Evolutionary conservation across 2,797 vertebrate genomes (phyloP).

Genomic region (Trichosurus vulpecula): DNA sequence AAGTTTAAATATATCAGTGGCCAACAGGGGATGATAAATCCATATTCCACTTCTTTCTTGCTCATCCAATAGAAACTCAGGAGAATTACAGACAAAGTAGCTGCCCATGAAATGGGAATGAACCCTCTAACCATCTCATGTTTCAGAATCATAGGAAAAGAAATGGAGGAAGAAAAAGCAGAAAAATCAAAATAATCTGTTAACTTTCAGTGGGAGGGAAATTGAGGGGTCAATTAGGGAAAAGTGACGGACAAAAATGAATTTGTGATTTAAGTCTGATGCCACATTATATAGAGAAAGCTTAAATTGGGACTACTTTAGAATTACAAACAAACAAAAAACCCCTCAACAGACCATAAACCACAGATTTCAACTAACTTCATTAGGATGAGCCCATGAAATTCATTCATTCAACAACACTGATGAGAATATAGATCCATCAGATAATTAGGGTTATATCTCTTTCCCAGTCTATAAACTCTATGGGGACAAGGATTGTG

Average conservation of each 20-base stretch:
- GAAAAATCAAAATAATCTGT: neutral
- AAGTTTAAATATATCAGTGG: constrained; percentile 1
- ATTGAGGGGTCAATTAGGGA: neutral
- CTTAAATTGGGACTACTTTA: neutral
- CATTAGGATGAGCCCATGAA: neutral
- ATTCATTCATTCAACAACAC: neutral
- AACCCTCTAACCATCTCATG: neutral
- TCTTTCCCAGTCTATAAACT: neutral
- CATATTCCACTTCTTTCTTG: neutral
- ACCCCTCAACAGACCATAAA: neutral
- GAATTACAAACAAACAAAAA: neutral
- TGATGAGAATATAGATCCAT: neutral
- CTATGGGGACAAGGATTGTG: neutral
- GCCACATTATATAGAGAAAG: neutral
- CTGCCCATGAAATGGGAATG: neutral
- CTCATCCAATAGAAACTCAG: neutral
- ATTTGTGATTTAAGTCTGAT: constrained; percentile 12
- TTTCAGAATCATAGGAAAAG: neutral
- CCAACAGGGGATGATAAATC: neutral
- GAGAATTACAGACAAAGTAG: neutral
- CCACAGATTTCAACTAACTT: neutral
- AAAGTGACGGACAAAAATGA: neutral
- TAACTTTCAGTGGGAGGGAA: constrained; percentile 15
- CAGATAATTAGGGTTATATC: neutral
- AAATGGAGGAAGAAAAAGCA: neutral